Base-by-base conservation (phyloP, 2,113 vertebrate genomes). In the Silurus asotus region DNA sequence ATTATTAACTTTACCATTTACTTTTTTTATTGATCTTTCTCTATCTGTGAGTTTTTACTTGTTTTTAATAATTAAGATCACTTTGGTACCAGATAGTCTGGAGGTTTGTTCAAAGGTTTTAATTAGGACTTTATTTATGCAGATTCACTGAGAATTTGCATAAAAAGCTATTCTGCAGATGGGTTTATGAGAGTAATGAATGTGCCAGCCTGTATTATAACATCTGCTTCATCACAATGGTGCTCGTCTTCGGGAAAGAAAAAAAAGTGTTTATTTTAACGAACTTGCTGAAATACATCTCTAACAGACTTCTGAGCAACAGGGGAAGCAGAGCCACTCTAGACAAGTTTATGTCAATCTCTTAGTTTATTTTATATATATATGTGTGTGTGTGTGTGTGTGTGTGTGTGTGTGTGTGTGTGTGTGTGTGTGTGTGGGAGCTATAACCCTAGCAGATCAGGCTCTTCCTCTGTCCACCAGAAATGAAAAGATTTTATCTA, bases 121-220 rank as follows among this genome's bases (percentile, higher is more conserved):
- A 95, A 95, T 95, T 95, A 94, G 91, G 94, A 94, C 92, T 95
- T 96, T 95, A 95, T 95, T 94, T 95, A 95, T 96, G 94, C 93
- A 94, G 94, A 95, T 95, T 93, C 90, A 89, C 91, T 86, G 89
- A 89, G 87, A 91, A 96, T 95, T 95, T 94, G 94, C 95, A 96
- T 95, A 95, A 94, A 95, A 94, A 94, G 92, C 92, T 93, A 94
- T 94, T 93, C 92, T 92, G 94, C 94, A 96, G 95, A 96, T 95
- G 95, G 94, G 93, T 95, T 95, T 95, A 95, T 94, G 93, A 93
- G 93, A 93, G 93, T 94, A 95, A 95, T 94, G 94, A 94, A 94
- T 94, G 94, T 93, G 93, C 90, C 93, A 93, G 90, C 89, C 93
- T 92, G 92, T 93, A 93, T 92, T 95, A 93, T 93, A 95, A 95